Evolutionary conservation across 2,113 vertebrate species (phyloP).

Genomic region (Phaethon lepturus): DNA sequence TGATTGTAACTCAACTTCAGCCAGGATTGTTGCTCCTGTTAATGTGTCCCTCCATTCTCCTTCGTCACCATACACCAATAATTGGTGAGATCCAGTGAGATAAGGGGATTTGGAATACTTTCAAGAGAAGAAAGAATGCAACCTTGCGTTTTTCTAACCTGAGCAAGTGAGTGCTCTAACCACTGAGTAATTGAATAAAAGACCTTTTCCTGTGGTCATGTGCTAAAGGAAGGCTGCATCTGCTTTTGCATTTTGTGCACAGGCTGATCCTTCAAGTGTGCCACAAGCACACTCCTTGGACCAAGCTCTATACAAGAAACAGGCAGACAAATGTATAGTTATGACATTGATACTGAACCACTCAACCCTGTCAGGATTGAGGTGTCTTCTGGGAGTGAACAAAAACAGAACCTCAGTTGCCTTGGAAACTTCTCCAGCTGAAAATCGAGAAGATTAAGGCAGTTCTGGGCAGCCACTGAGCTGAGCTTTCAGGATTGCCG

Average conservation of each 20-base stretch:
- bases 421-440: slow-evolving; percentile 69
- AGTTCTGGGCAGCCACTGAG: slow-evolving; percentile 5
- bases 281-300: slow-evolving; percentile 13
- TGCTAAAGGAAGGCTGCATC: not conserved
- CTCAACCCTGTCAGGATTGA: slow-evolving; percentile 62
- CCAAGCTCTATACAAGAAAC: not conserved
- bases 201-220: not conserved
- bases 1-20: not conserved
- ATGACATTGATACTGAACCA: slow-evolving; percentile 42
- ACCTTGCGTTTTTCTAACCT: not conserved
- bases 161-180: not conserved
- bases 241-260: slow-evolving; percentile 28
- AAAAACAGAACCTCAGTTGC: slow-evolving; percentile 71
- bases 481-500: not conserved
- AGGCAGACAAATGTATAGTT: slow-evolving; percentile 61
- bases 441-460: slow-evolving; percentile 44
- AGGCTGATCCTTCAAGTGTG: slow-evolving; percentile 12
- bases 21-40: not conserved
- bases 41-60: not conserved
- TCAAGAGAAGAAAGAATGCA: not conserved
- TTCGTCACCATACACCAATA: not conserved
- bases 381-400: slow-evolving; percentile 65
- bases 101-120: not conserved
- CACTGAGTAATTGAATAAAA: not conserved
- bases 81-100: not conserved